Base-by-base conservation (phyloP, 2,888 invertebrate species). In the Cephus pulcher region DNA sequence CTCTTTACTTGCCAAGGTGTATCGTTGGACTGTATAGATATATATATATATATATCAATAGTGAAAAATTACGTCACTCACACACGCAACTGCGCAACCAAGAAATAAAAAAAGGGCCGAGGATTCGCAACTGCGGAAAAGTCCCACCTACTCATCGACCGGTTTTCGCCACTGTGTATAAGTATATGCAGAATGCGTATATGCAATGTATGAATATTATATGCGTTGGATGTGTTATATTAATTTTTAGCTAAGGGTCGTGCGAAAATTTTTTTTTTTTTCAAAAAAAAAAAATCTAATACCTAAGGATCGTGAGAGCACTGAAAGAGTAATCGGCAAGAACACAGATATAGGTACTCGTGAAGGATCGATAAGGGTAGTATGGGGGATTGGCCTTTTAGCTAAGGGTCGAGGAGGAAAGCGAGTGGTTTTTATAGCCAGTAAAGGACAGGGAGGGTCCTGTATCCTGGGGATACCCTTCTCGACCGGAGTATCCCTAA, bases 401-500 rank as follows among this genome's bases (percentile, higher is more conserved):
- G 88, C 85, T 86, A 86, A 90, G 90, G 88, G 89, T 88, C 88
- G 88, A 86, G 87, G 86, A 89, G 87, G 87, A 88, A 88, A 88
- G 86, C 91, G 91, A 91, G 91, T 91, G 91, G 91, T 91, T 91
- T 91, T 91, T 91, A 91, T 91, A 90, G 91, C 88, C 87, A 79
- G 87, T 87, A 80, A 91, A 89, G 89, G 91, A 89, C 89, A 89
- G 84, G 88, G 89, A 88, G 90, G 88, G 88, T 88, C 84, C 85
- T 83, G 84, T 84, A 88, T 87, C 83, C 88, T 88, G 85, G 89
- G 56, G 86, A 85, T 88, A 86, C 88, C 88, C 89, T 85, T 90
- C 91, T 91, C 90, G 90, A 90, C 89, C 90, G 85, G 88, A 91
- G 91, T 91, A 87, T 91, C 90, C 91, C 91, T 91, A 91, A 91